phyloP scores from a whole-genome alignment of 2,113 vertebrate species.

The Gopherus flavomarginatus region DNA sequence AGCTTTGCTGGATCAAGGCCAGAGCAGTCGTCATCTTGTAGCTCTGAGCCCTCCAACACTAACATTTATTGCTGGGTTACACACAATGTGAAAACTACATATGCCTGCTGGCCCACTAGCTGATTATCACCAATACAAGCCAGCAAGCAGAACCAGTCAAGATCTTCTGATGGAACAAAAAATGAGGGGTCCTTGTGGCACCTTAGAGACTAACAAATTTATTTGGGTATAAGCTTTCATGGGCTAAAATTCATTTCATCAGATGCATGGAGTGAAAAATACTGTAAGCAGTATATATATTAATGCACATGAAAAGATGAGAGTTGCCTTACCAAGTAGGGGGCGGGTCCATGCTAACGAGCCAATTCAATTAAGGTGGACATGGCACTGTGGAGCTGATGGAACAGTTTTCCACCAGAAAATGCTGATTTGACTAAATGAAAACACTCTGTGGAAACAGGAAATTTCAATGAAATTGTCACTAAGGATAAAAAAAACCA shows the following conservation, averaged over 20 bases:
- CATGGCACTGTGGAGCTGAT: not conserved
- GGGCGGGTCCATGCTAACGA: too few relatives aligned
- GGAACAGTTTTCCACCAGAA: not conserved
- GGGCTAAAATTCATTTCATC: too few relatives aligned
- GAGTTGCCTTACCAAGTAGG: too few relatives aligned
- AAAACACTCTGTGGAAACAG: not conserved
- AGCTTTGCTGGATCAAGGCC: not conserved
- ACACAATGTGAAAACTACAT: not conserved
- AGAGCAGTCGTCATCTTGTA: not conserved
- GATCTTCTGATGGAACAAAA: not conserved
- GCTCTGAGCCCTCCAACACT: not conserved
- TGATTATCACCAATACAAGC: not conserved
- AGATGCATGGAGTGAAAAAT: too few relatives aligned
- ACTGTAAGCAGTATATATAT: too few relatives aligned
- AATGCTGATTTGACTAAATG: not conserved
- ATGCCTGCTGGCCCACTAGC: not conserved
- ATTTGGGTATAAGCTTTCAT: too few relatives aligned
- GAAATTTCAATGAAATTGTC: not conserved
- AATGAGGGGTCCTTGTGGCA: too few relatives aligned
- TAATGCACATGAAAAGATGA: too few relatives aligned
- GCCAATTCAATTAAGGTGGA: too few relatives aligned
- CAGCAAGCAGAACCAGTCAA: slow-evolving; percentile 27
- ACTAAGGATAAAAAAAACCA: not conserved
- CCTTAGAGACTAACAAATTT: too few relatives aligned
- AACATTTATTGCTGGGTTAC: not conserved